Evolutionary conservation across 2,888 invertebrate species (phyloP).

Genomic region (Agrochola lychnidis): DNA sequence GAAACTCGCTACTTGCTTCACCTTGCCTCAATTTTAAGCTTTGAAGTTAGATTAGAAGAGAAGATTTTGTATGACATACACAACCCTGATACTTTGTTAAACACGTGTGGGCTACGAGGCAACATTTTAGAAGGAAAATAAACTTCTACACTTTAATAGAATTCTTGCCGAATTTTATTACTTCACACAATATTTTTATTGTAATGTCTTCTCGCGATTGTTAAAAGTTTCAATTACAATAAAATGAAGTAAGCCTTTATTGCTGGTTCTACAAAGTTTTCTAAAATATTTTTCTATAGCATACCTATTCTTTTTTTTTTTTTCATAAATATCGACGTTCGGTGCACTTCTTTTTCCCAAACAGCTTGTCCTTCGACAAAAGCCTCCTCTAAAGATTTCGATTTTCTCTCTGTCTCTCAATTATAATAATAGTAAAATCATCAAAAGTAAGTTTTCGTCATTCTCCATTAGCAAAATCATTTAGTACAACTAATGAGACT

Average conservation of each 20-base stretch:
- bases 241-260: no score
- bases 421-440: no score
- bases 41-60: constrained; percentile 70
- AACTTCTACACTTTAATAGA: not conserved
- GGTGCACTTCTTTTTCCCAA: no score
- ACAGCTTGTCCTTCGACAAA: no score
- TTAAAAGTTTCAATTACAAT: not conserved
- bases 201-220: not conserved
- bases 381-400: no score
- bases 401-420: no score
- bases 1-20: constrained; percentile 69
- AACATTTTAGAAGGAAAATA: constrained; percentile 19
- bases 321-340: no score
- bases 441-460: no score
- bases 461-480: not conserved
- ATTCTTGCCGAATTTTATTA: not conserved
- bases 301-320: no score
- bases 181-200: not conserved
- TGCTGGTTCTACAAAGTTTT: no score
- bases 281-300: no score
- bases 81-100: constrained; percentile 18
- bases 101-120: not conserved
- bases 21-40: constrained; percentile 69
- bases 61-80: constrained; percentile 65
- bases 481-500: not conserved